Base-by-base conservation (phyloP, 2,888 invertebrate species). In the Epistrophe eligans region DNA sequence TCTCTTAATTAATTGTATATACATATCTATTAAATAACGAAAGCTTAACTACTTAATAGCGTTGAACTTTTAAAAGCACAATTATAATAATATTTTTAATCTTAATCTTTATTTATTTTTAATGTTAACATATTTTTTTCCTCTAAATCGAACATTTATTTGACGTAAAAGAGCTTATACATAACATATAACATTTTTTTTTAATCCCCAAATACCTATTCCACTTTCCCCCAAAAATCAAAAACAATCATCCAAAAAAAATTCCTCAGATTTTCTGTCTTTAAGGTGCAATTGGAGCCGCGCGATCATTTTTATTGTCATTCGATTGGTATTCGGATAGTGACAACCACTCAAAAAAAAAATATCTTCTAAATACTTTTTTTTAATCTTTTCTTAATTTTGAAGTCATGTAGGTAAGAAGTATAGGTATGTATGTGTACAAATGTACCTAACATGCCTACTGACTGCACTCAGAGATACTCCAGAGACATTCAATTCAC, bases 331-430 rank as follows among this genome's bases (percentile, higher is more conserved):
- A 57, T 52, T 57, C 32, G 32, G 35, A 57, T 35, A 35, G 35
- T n/a, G 57, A 57, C n/a, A 57, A 52, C 52, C 8, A 45, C 52
- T 55, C 55, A 32, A 55, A 52, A 50, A 50, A 52, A 55, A 55
- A 55, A 24, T 15, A n/a, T 28, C 24, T 13, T 28, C 28, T 28
- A 55, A 55, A 55, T 28, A 55, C 7, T 7, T 24, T 2, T 8
- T 55, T 55, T 48, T 17, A 19, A 19, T 52, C 19, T 52, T 52
- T 19, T 24, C 24, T 55, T 28, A 55, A 55, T 15, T 28, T 24
- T 15, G 15, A 24, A 15, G 8, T 13, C 13, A 50, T 52, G 19
- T 52, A 13, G 19, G 24, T 24, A 28, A 15, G 24, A 52, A 9
- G 50, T 40, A 40, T 40, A 40, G 2, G 13, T 24, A 24, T 24